Conservation (phyloP, 1,140 invertebrate genomes). For the Drosophila serrata region DNA sequence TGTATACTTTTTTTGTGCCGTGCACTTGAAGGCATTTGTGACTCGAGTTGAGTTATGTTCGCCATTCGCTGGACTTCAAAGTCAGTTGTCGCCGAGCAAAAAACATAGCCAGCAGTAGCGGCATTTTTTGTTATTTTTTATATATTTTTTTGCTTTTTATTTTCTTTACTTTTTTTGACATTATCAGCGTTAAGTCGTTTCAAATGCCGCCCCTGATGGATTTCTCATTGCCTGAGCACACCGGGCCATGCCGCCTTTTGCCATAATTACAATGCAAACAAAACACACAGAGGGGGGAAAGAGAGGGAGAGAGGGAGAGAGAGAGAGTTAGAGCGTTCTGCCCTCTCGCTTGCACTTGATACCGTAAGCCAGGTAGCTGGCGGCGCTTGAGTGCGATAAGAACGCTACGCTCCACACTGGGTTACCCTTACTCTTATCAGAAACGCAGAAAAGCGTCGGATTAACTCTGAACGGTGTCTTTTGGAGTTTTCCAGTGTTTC, state of each 20-base stretch:
- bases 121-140: constrained; percentile 1
- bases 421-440: constrained; percentile 52
- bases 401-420: constrained; percentile 2
- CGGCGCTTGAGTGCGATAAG: constrained; percentile 56
- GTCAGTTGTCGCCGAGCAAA: constrained; percentile 44
- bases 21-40: constrained; percentile 12
- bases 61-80: constrained; percentile 61
- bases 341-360: not conserved
- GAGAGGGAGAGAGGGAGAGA: not conserved
- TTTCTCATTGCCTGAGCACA: constrained; percentile 41
- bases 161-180: constrained; percentile 53
- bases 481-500: constrained; percentile 17
- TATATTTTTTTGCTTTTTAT: constrained; percentile 15
- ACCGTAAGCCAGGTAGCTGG: constrained; percentile 55
- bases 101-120: constrained; percentile 14
- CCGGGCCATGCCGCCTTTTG: constrained; percentile 11
- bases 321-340: not conserved
- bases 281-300: constrained; percentile 14
- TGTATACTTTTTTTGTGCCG: not conserved
- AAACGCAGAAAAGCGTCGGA: constrained; percentile 52
- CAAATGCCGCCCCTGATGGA: constrained; percentile 64
- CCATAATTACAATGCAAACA: constrained; percentile 62
- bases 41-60: constrained; percentile 34
- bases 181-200: constrained; percentile 71
- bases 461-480: constrained; percentile 58